Percentiles rank a stretch among this genome's conserved stretches.
Evolutionary conservation across 2,797 vertebrate genomes (phyloP).

Genomic region (Poeciliopsis gracilis): DNA sequence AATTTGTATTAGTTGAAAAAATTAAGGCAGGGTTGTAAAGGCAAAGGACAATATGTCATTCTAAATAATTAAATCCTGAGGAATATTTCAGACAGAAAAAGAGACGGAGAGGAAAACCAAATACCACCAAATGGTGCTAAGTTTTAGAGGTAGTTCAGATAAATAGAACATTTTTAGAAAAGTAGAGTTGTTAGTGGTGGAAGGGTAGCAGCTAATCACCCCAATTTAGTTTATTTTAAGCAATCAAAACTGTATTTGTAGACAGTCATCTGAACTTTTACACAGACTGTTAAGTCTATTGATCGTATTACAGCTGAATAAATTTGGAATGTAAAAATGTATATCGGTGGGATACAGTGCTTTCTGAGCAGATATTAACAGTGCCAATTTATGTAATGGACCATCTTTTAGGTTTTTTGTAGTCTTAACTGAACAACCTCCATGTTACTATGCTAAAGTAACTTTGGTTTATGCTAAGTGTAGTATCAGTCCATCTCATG

Average conservation of each 20-base stretch:
- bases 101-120: conserved; percentile 60
- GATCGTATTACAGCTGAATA: background rate
- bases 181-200: no score
- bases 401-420: background rate
- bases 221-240: background rate
- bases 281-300: background rate
- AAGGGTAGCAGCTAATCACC: background rate
- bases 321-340: background rate
- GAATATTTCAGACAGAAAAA: conserved; percentile 72
- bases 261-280: background rate
- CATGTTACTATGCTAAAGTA: background rate
- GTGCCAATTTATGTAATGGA: background rate
- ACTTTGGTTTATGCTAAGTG: background rate
- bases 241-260: background rate
- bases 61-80: conserved; percentile 73
- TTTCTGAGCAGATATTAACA: background rate
- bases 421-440: background rate
- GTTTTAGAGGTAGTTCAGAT: conserved; percentile 33
- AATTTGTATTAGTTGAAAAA: conserved; percentile 73
- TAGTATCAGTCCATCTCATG: background rate
- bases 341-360: background rate
- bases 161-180: background rate
- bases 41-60: conserved; percentile 69
- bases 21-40: conserved; percentile 41
- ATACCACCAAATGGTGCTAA: conserved; percentile 22